Evolutionary conservation across 2,888 invertebrate species (phyloP), one percentile per base, ranked within the genome.

Genomic region (Camponotus fellah): DNA sequence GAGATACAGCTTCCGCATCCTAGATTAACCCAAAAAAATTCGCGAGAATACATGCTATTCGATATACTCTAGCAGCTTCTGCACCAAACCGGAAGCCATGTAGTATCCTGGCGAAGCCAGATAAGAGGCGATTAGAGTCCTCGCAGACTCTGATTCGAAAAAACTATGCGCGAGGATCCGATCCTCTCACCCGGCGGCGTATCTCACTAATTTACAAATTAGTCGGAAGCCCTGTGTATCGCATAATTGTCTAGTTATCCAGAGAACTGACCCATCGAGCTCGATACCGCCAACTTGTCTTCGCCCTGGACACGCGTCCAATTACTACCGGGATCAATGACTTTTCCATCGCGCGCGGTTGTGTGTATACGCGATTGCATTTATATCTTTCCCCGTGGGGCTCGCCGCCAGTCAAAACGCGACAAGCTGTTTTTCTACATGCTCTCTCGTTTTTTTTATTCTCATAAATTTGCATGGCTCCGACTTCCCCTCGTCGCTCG

Each of bases 381-480:
- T 53, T 53, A n/a, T n/a, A 53, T 53, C 49, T 53, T 62, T 37
- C 37, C 72, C 58, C 56, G 43, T 43, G 69, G 37, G 69, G 64
- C 40, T 37, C 26, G 53, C 64, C 76, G 75, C 53, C 64, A 53
- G 72, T 81, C 76, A 64, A 72, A 72, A 72, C 40, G 49, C 37
- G 77, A 75, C 76, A 76, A 77, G 76, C 72, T 14, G 53, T 81
- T 75, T 76, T 75, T 53, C 75, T 69, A 62, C 6, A 12, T 12
- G 49, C 17, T 17, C 17, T 49, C 46, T 17, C 46, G 32, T 14
- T 17, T 43, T 10, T 74, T 72, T 86, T 81, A 79, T 68, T 76
- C 79, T 72, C 69, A 60, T 82, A 71, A 90, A 91, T 91, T 91
- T 90, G 88, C 89, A 90, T 90, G 86, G 86, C 88, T 91, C 89